A percentile compares a stretch with the other conserved stretches of the same genome.
Conservation (phyloP, 2,797 vertebrate species). For the Siniperca obscura region DNA sequence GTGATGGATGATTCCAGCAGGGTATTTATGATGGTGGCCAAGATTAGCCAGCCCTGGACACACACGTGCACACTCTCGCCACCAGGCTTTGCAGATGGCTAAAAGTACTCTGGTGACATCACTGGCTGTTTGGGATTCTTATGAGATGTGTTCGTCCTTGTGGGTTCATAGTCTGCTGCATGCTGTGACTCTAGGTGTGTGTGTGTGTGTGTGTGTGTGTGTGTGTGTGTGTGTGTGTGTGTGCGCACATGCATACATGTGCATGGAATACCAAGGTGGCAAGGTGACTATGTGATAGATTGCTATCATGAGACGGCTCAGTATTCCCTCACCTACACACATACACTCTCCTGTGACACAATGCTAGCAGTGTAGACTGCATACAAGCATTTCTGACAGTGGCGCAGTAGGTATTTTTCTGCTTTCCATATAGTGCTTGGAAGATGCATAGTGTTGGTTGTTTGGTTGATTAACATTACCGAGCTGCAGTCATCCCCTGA, state of each 20-base stretch:
- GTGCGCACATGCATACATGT: not conserved
- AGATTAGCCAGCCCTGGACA: slow-evolving; percentile 56
- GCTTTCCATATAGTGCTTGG: not conserved
- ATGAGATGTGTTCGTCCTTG: slow-evolving; percentile 44
- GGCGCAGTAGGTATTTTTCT: not conserved
- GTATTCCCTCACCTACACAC: not conserved
- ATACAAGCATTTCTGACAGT: not conserved
- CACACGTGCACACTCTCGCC: not conserved
- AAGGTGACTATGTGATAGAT: slow-evolving; percentile 46
- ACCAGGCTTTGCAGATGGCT: slow-evolving; percentile 50
- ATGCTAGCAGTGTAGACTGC: not conserved
- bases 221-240: not conserved
- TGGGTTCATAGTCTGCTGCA: slow-evolving; percentile 23
- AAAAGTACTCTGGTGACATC: slow-evolving; percentile 35
- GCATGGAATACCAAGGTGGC: slow-evolving; percentile 17
- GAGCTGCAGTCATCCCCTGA: slow-evolving; percentile 4
- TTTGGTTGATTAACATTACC: not conserved
- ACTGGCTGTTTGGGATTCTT: slow-evolving; percentile 49
- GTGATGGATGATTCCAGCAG: slow-evolving; percentile 68
- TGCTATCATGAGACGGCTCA: slow-evolving; percentile 23
- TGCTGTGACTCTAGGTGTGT: slow-evolving; percentile 17
- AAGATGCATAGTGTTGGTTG: not conserved
- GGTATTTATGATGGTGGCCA: slow-evolving; percentile 42
- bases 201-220: not conserved
- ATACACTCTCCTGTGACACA: slow-evolving; percentile 1